Evolutionary conservation across 2,113 vertebrate genomes (phyloP), one percentile per base, ranked within the genome.

Genomic region (Silurus glanis): DNA sequence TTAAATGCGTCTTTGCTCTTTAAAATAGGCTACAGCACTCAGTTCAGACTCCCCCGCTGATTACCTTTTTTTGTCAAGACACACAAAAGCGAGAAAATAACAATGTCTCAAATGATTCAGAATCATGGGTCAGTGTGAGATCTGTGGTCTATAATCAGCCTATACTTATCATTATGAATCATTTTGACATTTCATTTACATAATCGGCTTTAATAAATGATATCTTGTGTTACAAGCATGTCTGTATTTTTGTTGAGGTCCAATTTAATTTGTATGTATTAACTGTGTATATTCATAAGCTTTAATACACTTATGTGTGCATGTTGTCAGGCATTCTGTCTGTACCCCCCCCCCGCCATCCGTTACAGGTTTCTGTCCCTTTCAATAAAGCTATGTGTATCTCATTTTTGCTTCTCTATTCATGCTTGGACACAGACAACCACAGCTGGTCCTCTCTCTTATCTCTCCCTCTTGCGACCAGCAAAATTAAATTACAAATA

Each of bases 401-500:
- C 86, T 88, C 83, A 88, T 92, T 92, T 89, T 90, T 51, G 16
- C 58, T 28, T 58, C 64, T 55, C 59, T 12, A 64, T 86, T 82
- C 80, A 82, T 9, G 69, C 37, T 72, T 82, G 80, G 80, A 75
- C 58, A 61, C 80, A 75, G 85, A 75, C 67, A 82, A 74, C 45
- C 56, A 59, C 80, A 74, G 67, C 37, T 47, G 74, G 76, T 85
- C 69, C 49, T 55, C 67, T 69, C 67, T 83, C 79, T 83, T 55
- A 85, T 87, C 66, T 61, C 69, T 75, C 45, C 67, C 83, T 53
- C 45, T 85, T 92, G 89, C 91, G 90, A 94, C 94, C 92, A 94
- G 93, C 91, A 91, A 94, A 94, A 94, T 95, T 95, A 94, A 95
- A 95, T 94, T 94, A 95, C 92, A 94, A 94, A 95, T 93, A 94